phyloP scores from a whole-genome alignment of 2,888 invertebrate species.

The Desoria tigrina region DNA sequence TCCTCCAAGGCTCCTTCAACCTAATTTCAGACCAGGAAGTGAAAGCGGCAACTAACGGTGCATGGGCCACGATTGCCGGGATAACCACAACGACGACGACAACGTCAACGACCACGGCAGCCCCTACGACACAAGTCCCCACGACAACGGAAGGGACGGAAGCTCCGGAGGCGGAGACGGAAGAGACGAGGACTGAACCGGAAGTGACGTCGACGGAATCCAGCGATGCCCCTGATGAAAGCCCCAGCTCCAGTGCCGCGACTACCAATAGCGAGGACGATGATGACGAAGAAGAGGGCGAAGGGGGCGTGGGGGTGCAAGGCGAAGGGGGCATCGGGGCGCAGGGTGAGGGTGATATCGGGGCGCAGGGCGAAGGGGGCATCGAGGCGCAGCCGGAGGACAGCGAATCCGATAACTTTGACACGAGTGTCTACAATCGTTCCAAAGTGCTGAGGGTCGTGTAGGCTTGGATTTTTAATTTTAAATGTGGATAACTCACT shows the following conservation, averaged over 20 bases:
- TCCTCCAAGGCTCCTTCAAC: slow-evolving; percentile 41
- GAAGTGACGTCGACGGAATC: slow-evolving; percentile 16
- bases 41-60: slow-evolving; percentile 29
- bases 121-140: slow-evolving; percentile 6
- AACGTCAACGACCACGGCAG: slow-evolving; percentile 10
- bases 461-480: neutral
- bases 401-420: neutral
- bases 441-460: slow-evolving; percentile 11
- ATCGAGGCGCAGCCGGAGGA: neutral
- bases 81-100: slow-evolving; percentile 27
- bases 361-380: neutral
- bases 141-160: neutral
- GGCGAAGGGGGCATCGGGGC: neutral
- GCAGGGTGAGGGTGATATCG: neutral
- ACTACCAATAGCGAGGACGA: slow-evolving; percentile 11
- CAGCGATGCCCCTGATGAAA: neutral
- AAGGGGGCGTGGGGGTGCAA: slow-evolving; percentile 9
- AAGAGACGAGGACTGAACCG: slow-evolving; percentile 12
- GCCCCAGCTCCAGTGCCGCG: neutral
- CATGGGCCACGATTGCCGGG: slow-evolving; percentile 37
- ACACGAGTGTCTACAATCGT: neutral
- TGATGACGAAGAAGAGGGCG: slow-evolving; percentile 17
- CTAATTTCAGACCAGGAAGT: slow-evolving; percentile 30
- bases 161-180: neutral
- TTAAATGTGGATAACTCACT: neutral